Evolutionary conservation across 2,797 vertebrate genomes (phyloP).

Genomic region (Helicolenus hilgendorfi): DNA sequence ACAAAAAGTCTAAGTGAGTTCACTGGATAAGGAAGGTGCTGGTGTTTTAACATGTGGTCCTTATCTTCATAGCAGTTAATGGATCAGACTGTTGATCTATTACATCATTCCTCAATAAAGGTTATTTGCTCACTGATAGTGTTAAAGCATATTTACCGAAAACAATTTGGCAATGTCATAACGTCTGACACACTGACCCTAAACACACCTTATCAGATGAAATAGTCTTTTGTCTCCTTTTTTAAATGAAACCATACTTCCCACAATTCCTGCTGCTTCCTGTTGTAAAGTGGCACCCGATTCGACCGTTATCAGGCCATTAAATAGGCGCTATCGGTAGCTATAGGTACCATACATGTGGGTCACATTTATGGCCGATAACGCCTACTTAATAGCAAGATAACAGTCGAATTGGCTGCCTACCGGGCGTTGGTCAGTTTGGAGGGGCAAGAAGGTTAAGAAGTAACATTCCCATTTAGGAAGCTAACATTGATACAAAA

Average conservation of each 20-base stretch:
- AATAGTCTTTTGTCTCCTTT: background rate
- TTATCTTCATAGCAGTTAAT: background rate
- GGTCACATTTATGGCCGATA: too few relatives aligned
- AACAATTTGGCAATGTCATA: too few relatives aligned
- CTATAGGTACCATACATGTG: too few relatives aligned
- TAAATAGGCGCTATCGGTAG: too few relatives aligned
- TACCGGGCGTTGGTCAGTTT: too few relatives aligned
- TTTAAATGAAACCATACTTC: background rate
- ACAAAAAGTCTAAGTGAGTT: conserved; percentile 8
- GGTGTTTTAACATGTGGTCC: conserved; percentile 14
- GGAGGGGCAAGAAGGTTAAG: background rate
- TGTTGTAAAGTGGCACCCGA: background rate
- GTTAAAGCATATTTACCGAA: too few relatives aligned
- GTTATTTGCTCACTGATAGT: background rate
- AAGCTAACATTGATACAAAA: background rate
- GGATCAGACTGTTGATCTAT: background rate
- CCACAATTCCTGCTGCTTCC: background rate
- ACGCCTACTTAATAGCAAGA: fast-evolving
- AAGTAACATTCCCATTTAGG: background rate
- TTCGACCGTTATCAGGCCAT: too few relatives aligned
- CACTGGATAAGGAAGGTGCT: background rate
- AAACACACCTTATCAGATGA: background rate
- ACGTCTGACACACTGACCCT: background rate
- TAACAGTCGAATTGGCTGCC: too few relatives aligned
- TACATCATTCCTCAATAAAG: background rate